phyloP scores from a whole-genome alignment of 2,113 vertebrate species.

The Physeter macrocephalus region DNA sequence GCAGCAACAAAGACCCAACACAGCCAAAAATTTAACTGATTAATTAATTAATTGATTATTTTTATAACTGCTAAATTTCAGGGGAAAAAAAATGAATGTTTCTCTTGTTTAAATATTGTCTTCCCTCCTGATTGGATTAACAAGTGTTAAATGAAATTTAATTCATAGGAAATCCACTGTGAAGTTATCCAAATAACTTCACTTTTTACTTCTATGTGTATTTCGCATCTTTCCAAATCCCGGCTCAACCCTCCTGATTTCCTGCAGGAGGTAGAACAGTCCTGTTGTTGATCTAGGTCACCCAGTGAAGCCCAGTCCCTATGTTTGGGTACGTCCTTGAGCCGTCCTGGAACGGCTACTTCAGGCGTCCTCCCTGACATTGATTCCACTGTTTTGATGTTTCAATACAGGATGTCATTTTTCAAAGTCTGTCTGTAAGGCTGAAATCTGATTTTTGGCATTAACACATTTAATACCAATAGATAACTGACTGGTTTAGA shows the following conservation, averaged over 20 bases:
- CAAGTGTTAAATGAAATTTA: neutral
- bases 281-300: neutral
- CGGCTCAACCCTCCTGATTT: rapidly evolving
- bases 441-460: neutral
- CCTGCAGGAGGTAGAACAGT: neutral
- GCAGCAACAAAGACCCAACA: too few species aligned
- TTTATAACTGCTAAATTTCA: neutral
- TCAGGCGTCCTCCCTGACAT: neutral
- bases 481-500: neutral
- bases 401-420: neutral
- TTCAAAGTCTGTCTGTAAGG: neutral
- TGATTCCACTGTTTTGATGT: neutral
- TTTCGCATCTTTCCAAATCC: neutral
- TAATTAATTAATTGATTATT: too few species aligned
- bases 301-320: neutral
- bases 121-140: neutral
- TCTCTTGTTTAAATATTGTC: neutral
- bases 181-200: neutral
- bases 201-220: neutral
- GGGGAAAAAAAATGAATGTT: neutral
- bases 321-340: neutral
- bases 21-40: too few species aligned
- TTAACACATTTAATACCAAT: neutral
- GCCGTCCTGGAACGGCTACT: too few species aligned
- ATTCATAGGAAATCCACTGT: neutral